Base-by-base conservation (phyloP, 2,797 vertebrate genomes). In the Liparis tanakae region DNA sequence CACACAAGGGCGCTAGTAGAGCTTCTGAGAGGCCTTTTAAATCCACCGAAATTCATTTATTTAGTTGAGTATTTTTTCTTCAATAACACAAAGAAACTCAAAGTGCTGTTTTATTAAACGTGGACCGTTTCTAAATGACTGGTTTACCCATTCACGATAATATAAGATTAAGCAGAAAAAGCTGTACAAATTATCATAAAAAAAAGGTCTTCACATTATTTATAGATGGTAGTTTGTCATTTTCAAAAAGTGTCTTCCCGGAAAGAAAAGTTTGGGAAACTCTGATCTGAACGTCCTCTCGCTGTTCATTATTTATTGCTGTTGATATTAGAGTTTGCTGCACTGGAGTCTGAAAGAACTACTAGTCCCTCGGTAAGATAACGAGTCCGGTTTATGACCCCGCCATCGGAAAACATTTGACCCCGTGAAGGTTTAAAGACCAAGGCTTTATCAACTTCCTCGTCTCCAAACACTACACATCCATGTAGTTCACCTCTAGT, bases 291-390 rank as follows among this genome's bases (percentile, higher is more conserved):
- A n/a, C n/a, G 7, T 41, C 2, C 14, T 8, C 44, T 36, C 30
- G n/a, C 70, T 51, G 67, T 78, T 58, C 67, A 60, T 68, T 59
- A 81, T 68, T 79, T 10, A 76, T 71, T 34, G 9, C 1, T 60
- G 25, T 36, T 51, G 37, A 53, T 50, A 34, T 59, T 20, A 15
- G 9, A 20, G 1, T 4, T 44, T 12, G 6, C n/a, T 67, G 25
- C 2, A 3, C 25, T 41, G n/a, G 3, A 72, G 25, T 25, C 17
- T 48, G 72, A 73, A 59, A 67, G 60, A 59, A 22, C 20, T 12
- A 46, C 56, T 20, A 51, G 22, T 20, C 3, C 33, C 10, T 18
- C 0, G 4, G 10, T 10, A 2, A 57, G 25, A 62, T 58, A 55
- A 51, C 46, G 46, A 30, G 33, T 15, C 2, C 17, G 20, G 0